A percentile compares a stretch with the other conserved stretches of the same genome.
These are phyloP conservation scores for Halesus radiatus DNA, from an alignment of 1,140 invertebrate species.

Conservation along the genomic window DNA sequence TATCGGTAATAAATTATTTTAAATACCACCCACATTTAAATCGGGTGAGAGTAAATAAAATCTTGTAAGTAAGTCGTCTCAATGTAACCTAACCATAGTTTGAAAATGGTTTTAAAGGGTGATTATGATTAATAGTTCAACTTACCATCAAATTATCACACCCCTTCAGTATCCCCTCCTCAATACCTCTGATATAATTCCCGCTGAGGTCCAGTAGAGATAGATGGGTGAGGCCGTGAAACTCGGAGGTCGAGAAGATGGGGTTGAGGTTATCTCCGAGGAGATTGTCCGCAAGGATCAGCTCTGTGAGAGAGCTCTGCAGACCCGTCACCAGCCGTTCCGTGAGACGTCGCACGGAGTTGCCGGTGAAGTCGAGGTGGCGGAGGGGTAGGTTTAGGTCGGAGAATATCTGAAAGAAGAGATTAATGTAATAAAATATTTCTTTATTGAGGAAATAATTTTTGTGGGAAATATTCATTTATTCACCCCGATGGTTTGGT, in stretches of 20 bases:
- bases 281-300: conserved; percentile 84
- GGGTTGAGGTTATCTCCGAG: conserved; percentile 91
- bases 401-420: conserved; percentile 65
- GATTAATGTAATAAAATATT: no score
- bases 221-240: conserved; percentile 82
- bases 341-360: conserved; percentile 83
- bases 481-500: no score
- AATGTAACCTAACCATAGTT: no score
- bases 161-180: conserved; percentile 88
- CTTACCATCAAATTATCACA: conserved; percentile 80
- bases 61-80: no score
- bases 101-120: no score
- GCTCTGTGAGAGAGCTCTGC: conserved; percentile 76
- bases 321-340: conserved; percentile 81
- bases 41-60: no score
- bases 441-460: no score
- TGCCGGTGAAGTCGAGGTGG: conserved; percentile 85
- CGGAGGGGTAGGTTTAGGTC: conserved; percentile 76
- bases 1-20: no score
- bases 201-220: conserved; percentile 82
- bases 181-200: conserved; percentile 84
- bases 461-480: no score
- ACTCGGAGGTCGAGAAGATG: conserved; percentile 88
- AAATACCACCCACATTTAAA: no score
- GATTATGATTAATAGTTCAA: not conserved